Conservation (phyloP, 2,113 vertebrate genomes). For the Elaphurus davidianus region DNA sequence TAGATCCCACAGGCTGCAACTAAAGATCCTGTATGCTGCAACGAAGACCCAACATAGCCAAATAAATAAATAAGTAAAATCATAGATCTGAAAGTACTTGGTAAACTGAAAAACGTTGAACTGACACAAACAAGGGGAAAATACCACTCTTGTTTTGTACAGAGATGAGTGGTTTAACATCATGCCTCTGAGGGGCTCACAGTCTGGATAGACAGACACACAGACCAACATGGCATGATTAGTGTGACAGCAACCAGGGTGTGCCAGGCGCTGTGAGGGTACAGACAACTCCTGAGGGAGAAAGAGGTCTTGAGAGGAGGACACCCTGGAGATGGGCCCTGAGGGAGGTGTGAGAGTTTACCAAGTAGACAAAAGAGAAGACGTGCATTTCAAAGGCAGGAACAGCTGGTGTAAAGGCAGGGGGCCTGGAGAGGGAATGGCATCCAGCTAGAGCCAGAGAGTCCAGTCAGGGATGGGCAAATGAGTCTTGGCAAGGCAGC, state of each 20-base stretch:
- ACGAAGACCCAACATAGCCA: not conserved
- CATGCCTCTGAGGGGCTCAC: not conserved
- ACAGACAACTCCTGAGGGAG: not conserved
- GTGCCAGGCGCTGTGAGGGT: not conserved
- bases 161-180: not conserved
- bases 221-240: not conserved
- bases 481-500: not conserved
- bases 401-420: not conserved
- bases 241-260: not conserved
- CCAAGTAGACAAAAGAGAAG: not conserved
- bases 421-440: not conserved
- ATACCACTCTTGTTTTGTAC: not conserved
- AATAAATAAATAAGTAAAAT: not conserved
- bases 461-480: not conserved
- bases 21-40: not conserved
- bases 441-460: not conserved
- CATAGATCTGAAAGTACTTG: not conserved
- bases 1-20: not conserved
- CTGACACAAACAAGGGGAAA: not conserved
- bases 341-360: not conserved
- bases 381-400: not conserved
- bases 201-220: not conserved
- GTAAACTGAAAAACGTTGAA: not conserved
- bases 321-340: not conserved
- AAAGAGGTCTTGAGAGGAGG: not conserved